Evolutionary conservation across 2,797 vertebrate species (phyloP), one percentile per base, ranked within the genome.

Genomic region (Delichon dasypus): DNA sequence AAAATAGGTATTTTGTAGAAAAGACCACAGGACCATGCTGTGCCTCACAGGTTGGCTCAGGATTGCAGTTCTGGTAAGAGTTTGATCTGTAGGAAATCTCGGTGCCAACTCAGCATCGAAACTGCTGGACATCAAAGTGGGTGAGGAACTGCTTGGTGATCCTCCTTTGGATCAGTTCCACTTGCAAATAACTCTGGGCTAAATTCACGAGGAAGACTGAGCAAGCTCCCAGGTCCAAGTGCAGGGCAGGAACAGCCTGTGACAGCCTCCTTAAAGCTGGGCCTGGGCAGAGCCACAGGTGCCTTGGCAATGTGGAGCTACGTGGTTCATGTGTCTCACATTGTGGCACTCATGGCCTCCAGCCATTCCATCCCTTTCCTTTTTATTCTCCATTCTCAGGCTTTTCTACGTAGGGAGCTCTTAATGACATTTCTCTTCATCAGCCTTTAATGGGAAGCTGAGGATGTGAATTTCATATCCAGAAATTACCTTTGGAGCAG

Each of bases 271-370:
- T 15, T 16, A 10, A 15, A 64, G 36, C 65, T 88, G 70, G 48
- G 11, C n/a, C 67, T 48, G 74, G 30, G 84, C 45, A 87, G 55
- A 64, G 55, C 1, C 2, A 6, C 2, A 48, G 40, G 6, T 3
- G 2, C 18, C 19, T 36, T 44, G 70, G 47, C 47, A 12, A 4
- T 1, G 13, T 22, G 70, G 27, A 57, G 23, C 19, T 15, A 0
- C 0, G 0, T 29, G 45, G 18, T 64, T 66, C 48, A 2, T 38
- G 7, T 55, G 16, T 42, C 48, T 57, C 45, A 15, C 5, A 0
- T 3, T 38, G 62, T 2, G 40, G 66, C 8, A 36, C n/a, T 53
- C 53, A 1, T 1, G 15, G 29, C 17, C 45, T 79, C 61, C 61
- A 45, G 38, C 20, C 16, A 51, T 80, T 29, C 23, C 34, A 9